Evolutionary conservation across 2,888 invertebrate species (phyloP).

Genomic region (Dendrolimus houi): DNA sequence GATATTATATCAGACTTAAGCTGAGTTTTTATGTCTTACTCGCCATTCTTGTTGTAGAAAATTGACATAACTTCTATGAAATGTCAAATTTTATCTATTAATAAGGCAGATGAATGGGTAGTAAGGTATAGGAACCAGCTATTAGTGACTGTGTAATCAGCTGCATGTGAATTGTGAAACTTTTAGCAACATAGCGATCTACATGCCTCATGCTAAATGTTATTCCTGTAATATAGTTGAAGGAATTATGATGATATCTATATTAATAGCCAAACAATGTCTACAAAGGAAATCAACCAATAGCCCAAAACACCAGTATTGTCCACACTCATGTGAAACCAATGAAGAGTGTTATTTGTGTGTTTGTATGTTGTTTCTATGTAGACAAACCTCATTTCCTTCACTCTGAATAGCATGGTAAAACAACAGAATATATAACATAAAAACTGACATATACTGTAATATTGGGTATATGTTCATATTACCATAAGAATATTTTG

Average conservation of each 20-base stretch:
- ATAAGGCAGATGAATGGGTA: too few species aligned
- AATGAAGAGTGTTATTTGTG: constrained; percentile 27
- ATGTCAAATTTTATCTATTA: too few species aligned
- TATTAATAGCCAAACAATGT: constrained; percentile 9
- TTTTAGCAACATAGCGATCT: constrained; percentile 25
- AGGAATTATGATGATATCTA: constrained; percentile 2
- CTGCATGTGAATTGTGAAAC: constrained; percentile 10
- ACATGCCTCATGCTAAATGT: constrained; percentile 35
- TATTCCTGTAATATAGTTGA: not conserved
- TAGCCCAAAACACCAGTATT: constrained; percentile 25
- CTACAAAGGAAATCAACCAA: constrained; percentile 9
- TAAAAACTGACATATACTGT: constrained; percentile 33
- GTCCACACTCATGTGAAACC: constrained; percentile 29
- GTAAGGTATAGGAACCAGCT: too few species aligned
- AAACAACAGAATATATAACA: constrained; percentile 60
- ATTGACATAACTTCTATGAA: too few species aligned
- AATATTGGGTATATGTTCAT: constrained; percentile 20
- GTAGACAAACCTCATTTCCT: constrained; percentile 69
- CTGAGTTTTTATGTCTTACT: too few species aligned
- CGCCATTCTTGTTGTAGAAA: too few species aligned
- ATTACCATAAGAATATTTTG: constrained; percentile 11
- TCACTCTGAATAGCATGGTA: constrained; percentile 71
- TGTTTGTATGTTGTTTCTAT: constrained; percentile 40
- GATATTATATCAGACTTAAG: too few species aligned
- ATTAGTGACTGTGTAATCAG: too few species aligned